Conservation (phyloP, 1,140 invertebrate species). For the Nautilus pompilius region DNA sequence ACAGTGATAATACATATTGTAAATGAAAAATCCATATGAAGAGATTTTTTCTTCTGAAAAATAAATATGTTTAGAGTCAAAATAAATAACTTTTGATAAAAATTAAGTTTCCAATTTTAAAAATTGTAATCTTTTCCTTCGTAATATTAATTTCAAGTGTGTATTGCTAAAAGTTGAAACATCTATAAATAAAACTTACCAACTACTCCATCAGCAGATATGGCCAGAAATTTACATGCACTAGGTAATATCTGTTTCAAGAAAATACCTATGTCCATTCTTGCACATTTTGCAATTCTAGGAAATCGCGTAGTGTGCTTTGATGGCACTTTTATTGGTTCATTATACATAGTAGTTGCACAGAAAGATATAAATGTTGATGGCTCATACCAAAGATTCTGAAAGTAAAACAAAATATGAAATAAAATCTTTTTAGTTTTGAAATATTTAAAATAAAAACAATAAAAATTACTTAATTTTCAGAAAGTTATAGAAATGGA, state of each 20-base stretch:
- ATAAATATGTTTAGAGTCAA: too few relatives aligned
- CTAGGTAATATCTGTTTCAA: slow-evolving; percentile 14
- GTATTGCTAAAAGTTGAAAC: not conserved
- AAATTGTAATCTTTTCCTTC: too few relatives aligned
- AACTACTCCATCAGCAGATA: slow-evolving; percentile 21
- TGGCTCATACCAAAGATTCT: slow-evolving; percentile 19
- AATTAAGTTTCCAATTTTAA: too few relatives aligned
- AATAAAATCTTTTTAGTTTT: not conserved
- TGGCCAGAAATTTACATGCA: slow-evolving; percentile 13
- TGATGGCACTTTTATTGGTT: slow-evolving; percentile 13
- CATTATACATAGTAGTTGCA: slow-evolving; percentile 14
- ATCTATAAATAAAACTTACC: slow-evolving; percentile 14
- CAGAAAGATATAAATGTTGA: slow-evolving; percentile 15
- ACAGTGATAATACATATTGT: too few relatives aligned
- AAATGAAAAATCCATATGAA: too few relatives aligned
- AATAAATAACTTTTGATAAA: too few relatives aligned
- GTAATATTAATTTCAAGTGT: not conserved
- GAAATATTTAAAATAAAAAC: not conserved
- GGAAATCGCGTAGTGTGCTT: slow-evolving; percentile 1
- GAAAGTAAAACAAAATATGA: not conserved
- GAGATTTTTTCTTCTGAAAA: too few relatives aligned
- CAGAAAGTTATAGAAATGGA: not conserved
- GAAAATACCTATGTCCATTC: slow-evolving; percentile 9
- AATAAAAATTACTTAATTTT: not conserved
- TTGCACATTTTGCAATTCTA: slow-evolving; percentile 9